Percentiles rank a stretch among this genome's conserved stretches.
Conservation (phyloP, 1,140 invertebrate species). For the Wiebesia pumilae region DNA sequence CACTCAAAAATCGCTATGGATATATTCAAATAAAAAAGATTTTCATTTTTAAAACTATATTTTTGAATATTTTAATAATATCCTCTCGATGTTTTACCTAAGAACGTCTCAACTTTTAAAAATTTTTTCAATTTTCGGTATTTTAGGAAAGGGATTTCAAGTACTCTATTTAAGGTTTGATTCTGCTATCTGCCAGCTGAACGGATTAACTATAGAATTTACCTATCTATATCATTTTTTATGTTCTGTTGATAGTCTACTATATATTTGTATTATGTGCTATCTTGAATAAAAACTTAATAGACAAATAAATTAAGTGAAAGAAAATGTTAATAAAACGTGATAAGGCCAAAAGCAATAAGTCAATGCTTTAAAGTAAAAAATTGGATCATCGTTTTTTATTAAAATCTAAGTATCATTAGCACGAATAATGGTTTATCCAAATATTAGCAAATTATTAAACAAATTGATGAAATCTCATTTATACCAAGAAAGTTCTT, state of each 20-base stretch:
- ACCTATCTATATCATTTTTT: not conserved
- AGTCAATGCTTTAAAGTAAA: no score
- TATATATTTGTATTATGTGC: not conserved
- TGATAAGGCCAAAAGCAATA: no score
- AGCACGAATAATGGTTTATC: not conserved
- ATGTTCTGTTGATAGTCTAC: not conserved
- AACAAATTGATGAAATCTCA: not conserved
- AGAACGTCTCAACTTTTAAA: not conserved
- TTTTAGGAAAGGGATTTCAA: not conserved
- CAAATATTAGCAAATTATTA: not conserved
- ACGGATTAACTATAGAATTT: not conserved
- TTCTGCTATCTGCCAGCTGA: not conserved
- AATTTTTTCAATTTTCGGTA: no score
- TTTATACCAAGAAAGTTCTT: not conserved
- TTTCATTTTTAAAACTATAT: not conserved
- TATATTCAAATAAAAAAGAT: not conserved
- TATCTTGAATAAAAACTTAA: not conserved
- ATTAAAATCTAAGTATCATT: not conserved
- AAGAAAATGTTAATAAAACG: not conserved
- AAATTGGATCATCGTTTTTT: not conserved
- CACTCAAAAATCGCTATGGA: not conserved
- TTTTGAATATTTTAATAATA: not conserved
- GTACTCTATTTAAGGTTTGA: not conserved
- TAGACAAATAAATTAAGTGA: not conserved
- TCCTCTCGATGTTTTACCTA: not conserved